phyloP scores from a whole-genome alignment of 2,797 vertebrate species.

The Scolopax bukidnonensis region DNA sequence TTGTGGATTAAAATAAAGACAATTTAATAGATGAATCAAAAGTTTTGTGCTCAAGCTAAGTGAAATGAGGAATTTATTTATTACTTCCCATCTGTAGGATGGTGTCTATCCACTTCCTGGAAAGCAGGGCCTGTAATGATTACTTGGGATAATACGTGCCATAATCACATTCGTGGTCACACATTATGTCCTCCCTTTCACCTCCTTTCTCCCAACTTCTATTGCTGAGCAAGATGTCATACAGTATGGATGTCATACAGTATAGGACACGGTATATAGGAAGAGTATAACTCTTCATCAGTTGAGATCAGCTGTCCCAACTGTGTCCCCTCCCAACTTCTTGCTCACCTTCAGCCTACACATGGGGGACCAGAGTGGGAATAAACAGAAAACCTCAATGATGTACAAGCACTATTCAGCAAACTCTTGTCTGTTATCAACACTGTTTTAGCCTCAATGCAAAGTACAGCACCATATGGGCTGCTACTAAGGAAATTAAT shows the following conservation, averaged over 20 bases:
- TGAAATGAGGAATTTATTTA: neutral
- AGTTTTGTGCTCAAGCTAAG: neutral
- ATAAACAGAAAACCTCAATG: neutral
- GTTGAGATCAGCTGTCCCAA: neutral
- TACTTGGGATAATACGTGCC: neutral
- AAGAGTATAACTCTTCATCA: neutral
- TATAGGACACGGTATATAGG: too few relatives aligned
- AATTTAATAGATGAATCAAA: neutral
- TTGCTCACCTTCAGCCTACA: neutral
- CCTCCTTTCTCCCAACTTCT: neutral
- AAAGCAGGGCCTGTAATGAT: neutral
- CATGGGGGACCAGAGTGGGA: fast-evolving
- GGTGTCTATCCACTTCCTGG: neutral
- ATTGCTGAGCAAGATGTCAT: too few relatives aligned
- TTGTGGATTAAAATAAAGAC: neutral
- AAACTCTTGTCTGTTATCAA: neutral
- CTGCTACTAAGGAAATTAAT: neutral
- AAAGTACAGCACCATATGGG: neutral
- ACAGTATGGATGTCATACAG: too few relatives aligned
- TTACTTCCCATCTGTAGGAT: neutral
- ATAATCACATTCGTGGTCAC: neutral
- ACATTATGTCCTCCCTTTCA: neutral
- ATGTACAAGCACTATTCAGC: neutral
- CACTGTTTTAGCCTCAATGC: neutral
- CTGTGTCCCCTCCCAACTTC: neutral